Conservation (phyloP, 2,888 invertebrate genomes). For the Callinectes sapidus region DNA sequence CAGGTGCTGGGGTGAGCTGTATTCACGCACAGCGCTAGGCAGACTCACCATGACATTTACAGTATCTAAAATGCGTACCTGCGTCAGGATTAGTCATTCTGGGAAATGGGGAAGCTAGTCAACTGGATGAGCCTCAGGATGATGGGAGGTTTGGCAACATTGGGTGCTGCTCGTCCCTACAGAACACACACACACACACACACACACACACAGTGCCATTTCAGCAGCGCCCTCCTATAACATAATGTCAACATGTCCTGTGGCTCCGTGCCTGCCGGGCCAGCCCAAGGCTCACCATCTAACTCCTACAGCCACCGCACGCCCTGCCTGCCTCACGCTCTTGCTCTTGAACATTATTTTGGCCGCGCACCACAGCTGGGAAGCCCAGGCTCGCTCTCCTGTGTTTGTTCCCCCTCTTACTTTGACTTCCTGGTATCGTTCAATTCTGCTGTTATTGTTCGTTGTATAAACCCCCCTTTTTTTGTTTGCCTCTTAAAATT, state of each 20-base stretch:
- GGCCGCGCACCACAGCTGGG: neutral
- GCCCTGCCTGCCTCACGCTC: neutral
- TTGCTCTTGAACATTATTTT: neutral
- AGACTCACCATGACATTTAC: neutral
- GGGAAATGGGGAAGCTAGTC: neutral
- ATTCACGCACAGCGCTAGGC: neutral
- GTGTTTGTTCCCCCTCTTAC: neutral
- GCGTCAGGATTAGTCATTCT: neutral
- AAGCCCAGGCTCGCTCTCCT: neutral
- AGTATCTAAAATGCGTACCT: neutral
- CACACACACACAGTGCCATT: conserved; percentile 13
- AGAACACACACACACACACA: neutral
- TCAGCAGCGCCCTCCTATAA: neutral
- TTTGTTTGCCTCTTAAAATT: neutral
- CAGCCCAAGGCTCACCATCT: neutral
- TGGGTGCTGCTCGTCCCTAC: neutral
- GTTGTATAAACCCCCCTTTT: neutral
- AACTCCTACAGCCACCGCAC: neutral
- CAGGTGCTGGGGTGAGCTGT: neutral
- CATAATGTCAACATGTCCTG: neutral
- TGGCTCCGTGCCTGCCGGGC: neutral
- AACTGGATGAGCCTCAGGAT: neutral
- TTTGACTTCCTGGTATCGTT: neutral
- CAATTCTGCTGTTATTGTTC: neutral
- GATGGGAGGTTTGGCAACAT: neutral